Conservation (phyloP, 2,888 invertebrate species). For the Clepsis dumicolana region DNA sequence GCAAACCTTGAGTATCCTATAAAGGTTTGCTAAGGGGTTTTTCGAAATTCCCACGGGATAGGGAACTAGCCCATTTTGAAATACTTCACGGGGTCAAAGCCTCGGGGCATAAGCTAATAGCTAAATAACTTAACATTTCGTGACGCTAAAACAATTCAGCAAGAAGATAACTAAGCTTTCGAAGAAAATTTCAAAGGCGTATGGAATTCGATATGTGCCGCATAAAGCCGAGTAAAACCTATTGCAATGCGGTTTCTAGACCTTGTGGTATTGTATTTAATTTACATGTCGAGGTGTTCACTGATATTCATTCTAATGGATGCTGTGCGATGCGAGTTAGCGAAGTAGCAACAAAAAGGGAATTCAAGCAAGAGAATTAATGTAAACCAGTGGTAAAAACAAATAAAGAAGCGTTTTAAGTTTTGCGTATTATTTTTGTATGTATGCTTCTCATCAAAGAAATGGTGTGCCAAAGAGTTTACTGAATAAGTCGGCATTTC, state of each 20-base stretch:
- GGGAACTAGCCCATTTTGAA: too few species aligned
- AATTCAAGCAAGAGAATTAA: not conserved
- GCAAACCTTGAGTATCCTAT: too few species aligned
- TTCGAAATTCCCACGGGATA: too few species aligned
- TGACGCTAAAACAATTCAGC: not conserved
- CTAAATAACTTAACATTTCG: not conserved
- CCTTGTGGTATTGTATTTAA: slow-evolving; percentile 15
- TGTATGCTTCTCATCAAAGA: too few species aligned
- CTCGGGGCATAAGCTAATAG: too few species aligned
- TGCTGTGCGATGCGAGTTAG: not conserved
- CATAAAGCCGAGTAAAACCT: not conserved
- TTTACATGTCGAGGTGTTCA: slow-evolving; percentile 5
- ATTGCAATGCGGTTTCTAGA: slow-evolving; percentile 28
- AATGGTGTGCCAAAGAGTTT: too few species aligned
- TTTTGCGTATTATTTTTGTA: too few species aligned
- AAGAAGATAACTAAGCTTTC: not conserved
- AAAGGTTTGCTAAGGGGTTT: too few species aligned
- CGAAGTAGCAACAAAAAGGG: not conserved
- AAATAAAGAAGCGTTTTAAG: too few species aligned
- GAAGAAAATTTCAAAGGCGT: not conserved
- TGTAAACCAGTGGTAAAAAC: too few species aligned
- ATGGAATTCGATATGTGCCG: slow-evolving; percentile 12
- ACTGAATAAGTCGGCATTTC: too few species aligned
- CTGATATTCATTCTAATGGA: not conserved
- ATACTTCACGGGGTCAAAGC: too few species aligned